Base-by-base conservation (phyloP, 2,113 vertebrate species). In the Halichoeres trimaculatus region DNA sequence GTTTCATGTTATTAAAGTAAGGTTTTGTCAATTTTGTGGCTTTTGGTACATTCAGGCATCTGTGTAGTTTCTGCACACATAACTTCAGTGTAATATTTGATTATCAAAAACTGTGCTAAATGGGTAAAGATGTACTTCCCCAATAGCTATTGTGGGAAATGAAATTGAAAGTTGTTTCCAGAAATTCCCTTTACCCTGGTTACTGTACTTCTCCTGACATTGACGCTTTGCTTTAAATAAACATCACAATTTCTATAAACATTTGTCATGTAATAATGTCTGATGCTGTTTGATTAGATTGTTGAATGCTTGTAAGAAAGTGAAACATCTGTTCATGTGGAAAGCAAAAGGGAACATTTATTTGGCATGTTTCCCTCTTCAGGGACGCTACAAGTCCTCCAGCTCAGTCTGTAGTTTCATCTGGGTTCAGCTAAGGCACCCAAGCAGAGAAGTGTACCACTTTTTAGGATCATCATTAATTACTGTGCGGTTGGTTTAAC, bases 171-270 rank as follows among this genome's bases (percentile, higher is more conserved):
- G 63, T 77, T 64, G 76, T 76, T 63, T 80, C 22, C 63, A 55
- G 70, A 83, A 63, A 53, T 77, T 11, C 72, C 69, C 62, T 47
- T 80, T 75, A 61, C 71, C 69, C 66, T 87, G 69, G 87, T 16
- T 87, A 73, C 74, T 88, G 78, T 86, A 79, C 70, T 66, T 82
- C 56, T 11, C 81, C 69, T 93, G 78, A 88, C 83, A 85, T 60
- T 77, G 84, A 91, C 87, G 66, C 82, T 71, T 85, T 83, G 85
- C 70, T 91, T 89, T 79, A 85, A 95, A 94, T 94, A 95, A 95
- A 95, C 85, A 84, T 87, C 45, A 64, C 55, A 1, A 38, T 70
- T 93, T 90, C 89, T 88, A 87, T 88, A 81, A 72, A 80, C 14
- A 36, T 69, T 50, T 65, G 26, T 40, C 8, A 14, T 51, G 17